phyloP scores from a whole-genome alignment of 2,113 vertebrate species.

The western clawed frog (Xenopus tropicalis) region UCB_Xtro_10.0 CM004449.2:83190001-83190500 shows the following conservation, averaged over 20 bases:
- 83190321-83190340: no score
- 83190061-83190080: slow-evolving; percentile 26
- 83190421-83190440: no score
- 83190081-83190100: slow-evolving; percentile 36
- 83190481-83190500: no score
- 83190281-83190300: no score
- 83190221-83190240: background rate
- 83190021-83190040: slow-evolving; percentile 15
- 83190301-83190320: no score
- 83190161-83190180: background rate
- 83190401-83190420: no score
- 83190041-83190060: slow-evolving; percentile 43
- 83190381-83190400: no score
- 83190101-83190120: slow-evolving; percentile 19
- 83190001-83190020: slow-evolving; percentile 20
- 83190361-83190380: no score
- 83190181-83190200: background rate
- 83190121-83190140: background rate
- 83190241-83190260: background rate
- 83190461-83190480: no score
- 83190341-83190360: no score
- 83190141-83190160: slow-evolving; percentile 2
- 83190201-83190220: background rate
- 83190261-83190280: no score
- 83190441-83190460: no score